Conservation (phyloP, 2,113 vertebrate species). For the Cyprinodon variegatus region DNA sequence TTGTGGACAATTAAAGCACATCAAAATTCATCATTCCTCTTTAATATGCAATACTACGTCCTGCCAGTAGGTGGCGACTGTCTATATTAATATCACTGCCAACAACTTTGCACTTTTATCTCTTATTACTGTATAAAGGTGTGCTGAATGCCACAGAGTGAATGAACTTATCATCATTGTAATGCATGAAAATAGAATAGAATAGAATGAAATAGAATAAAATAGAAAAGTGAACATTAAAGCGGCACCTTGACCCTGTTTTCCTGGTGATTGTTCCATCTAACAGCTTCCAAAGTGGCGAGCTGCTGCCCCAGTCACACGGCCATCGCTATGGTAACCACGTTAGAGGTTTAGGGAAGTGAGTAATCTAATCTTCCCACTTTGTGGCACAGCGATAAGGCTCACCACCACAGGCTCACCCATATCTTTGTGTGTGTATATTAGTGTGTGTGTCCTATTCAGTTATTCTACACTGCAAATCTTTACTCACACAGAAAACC, state of each 20-base stretch:
- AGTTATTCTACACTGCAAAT: constrained; percentile 26
- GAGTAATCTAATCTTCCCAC: constrained; percentile 79
- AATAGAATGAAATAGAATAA: constrained; percentile 3
- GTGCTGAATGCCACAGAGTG: no score
- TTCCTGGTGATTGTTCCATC: constrained; percentile 52
- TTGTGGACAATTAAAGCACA: no score
- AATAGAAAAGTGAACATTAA: constrained; percentile 6
- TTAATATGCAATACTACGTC: no score
- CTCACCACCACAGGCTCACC: constrained; percentile 53
- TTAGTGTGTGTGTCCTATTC: constrained; percentile 26
- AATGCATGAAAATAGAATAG: not conserved
- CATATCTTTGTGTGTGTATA: constrained; percentile 22
- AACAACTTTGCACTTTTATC: not conserved
- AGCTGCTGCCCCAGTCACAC: constrained; percentile 55
- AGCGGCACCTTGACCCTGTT: constrained; percentile 57
- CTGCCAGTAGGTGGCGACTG: no score
- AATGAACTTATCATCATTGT: not conserved
- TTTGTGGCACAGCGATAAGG: constrained; percentile 71
- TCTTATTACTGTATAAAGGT: no score
- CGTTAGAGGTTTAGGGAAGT: constrained; percentile 77
- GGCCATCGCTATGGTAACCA: constrained; percentile 80
- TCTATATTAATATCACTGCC: no score
- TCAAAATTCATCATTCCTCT: no score
- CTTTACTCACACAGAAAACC: constrained; percentile 28
- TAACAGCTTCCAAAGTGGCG: constrained; percentile 47